These are phyloP conservation scores for Petaurus breviceps DNA, from an alignment of 2,113 vertebrate genomes.

Conservation along the genomic window DNA sequence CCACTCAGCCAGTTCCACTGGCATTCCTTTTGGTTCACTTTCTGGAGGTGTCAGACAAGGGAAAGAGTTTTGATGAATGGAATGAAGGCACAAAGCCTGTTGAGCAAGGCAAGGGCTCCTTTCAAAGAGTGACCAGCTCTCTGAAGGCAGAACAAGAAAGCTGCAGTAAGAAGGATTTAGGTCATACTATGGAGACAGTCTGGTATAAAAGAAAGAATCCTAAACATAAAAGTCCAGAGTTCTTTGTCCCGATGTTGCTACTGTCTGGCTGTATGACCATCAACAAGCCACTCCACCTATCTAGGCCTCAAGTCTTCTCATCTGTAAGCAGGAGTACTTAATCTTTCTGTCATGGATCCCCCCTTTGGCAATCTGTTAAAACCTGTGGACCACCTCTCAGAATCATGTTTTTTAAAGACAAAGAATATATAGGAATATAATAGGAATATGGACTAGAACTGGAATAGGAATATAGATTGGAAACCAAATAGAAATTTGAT, in stretches of 20 bases:
- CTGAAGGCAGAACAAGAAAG: background rate
- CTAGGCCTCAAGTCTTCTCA: conserved; percentile 13
- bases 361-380: background rate
- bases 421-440: background rate
- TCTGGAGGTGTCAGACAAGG: background rate
- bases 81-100: background rate
- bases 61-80: background rate
- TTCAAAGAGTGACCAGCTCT: background rate
- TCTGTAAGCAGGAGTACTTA: conserved; percentile 29
- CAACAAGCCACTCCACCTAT: conserved; percentile 10
- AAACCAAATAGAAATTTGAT: background rate
- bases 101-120: background rate
- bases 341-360: background rate
- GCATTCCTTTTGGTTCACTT: background rate
- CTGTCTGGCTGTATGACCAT: background rate
- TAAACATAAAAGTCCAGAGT: background rate
- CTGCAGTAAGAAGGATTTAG: background rate
- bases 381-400: background rate
- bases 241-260: background rate
- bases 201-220: background rate
- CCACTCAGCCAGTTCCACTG: background rate
- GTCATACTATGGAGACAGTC: background rate
- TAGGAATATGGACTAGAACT: no score
- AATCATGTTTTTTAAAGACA: background rate
- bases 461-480: background rate